phyloP scores from a whole-genome alignment of 2,888 invertebrate genomes.

The Drosophila mimica region DNA sequence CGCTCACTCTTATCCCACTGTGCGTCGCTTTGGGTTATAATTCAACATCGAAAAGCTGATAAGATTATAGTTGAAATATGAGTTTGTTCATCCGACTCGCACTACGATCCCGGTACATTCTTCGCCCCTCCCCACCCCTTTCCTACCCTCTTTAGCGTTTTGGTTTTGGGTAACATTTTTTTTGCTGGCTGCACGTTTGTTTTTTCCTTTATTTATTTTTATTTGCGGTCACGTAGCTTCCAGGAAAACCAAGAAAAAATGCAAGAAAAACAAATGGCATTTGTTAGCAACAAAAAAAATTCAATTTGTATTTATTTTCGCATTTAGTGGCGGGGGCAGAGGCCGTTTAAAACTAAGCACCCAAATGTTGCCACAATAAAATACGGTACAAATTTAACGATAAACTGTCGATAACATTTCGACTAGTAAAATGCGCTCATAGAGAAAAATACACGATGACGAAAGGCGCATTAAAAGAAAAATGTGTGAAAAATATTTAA shows the following conservation, averaged over 20 bases:
- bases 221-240: constrained; percentile 61
- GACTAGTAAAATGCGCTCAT: neutral
- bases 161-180: neutral
- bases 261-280: constrained; percentile 9
- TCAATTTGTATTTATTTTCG: neutral
- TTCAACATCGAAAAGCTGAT: constrained; percentile 73
- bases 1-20: constrained; percentile 7
- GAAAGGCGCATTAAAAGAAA: neutral
- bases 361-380: neutral
- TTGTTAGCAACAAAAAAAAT: neutral
- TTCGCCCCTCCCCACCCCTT: neutral
- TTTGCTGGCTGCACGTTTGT: constrained; percentile 20
- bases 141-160: neutral
- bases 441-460: neutral
- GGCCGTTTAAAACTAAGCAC: neutral
- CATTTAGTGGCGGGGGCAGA: neutral
- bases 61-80: constrained; percentile 73
- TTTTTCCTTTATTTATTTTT: constrained; percentile 31
- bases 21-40: constrained; percentile 53
- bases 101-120: neutral
- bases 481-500: neutral
- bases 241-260: constrained; percentile 28
- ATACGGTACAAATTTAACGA: neutral
- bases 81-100: constrained; percentile 39
- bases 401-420: neutral